Conservation (phyloP, 1,140 invertebrate species). For the Pseudomyrmex pallidus region DNA sequence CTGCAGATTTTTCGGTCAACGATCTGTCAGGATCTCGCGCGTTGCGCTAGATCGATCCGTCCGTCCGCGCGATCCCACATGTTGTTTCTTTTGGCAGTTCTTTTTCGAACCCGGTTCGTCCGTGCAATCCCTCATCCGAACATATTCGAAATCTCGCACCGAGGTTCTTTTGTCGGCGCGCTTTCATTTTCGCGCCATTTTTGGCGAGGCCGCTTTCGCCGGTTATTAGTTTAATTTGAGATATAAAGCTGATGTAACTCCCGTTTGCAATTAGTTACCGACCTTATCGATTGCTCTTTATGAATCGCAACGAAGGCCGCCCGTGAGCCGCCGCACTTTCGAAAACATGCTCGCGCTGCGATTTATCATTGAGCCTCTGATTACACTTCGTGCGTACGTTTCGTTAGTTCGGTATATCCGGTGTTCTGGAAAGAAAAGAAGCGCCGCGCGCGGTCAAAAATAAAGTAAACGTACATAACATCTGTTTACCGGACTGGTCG, state of each 20-base stretch:
- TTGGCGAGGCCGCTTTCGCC: constrained; percentile 80
- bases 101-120: not conserved
- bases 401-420: constrained; percentile 29
- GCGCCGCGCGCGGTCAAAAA: not conserved
- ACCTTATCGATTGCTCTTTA: constrained; percentile 75
- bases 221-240: constrained; percentile 79
- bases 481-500: not conserved
- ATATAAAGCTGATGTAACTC: constrained; percentile 74
- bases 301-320: constrained; percentile 66
- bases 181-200: constrained; percentile 80
- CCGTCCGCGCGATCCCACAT: not conserved
- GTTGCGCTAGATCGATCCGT: constrained; percentile 28
- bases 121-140: constrained; percentile 38
- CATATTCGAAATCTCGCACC: constrained; percentile 55
- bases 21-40: constrained; percentile 34
- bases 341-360: constrained; percentile 40
- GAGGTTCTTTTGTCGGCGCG: constrained; percentile 70
- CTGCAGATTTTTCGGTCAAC: constrained; percentile 35
- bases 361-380: constrained; percentile 53
- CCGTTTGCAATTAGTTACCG: constrained; percentile 72
- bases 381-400: constrained; percentile 11
- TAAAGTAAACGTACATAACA: no score
- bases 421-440: constrained; percentile 14
- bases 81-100: constrained; percentile 20
- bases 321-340: constrained; percentile 48